A percentile compares a stretch with the other conserved stretches of the same genome.
Evolutionary conservation across 2,888 invertebrate genomes (phyloP).

Genomic region (Rhagium mordax): DNA sequence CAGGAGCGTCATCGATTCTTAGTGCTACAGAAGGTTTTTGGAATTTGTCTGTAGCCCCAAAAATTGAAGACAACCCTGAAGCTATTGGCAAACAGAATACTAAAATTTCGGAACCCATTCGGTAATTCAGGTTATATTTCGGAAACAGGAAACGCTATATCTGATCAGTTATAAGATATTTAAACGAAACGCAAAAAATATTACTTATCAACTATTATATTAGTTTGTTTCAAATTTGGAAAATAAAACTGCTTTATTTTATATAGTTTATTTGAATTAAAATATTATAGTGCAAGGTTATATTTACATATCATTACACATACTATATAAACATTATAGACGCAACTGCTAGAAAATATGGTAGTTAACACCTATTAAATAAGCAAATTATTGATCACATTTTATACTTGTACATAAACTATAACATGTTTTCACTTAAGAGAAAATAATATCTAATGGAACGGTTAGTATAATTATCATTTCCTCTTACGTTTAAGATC

Average conservation of each 20-base stretch:
- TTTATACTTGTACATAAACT: conserved; percentile 25
- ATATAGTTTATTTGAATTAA: conserved; percentile 17
- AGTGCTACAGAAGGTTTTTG: too few relatives aligned
- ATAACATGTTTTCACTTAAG: conserved; percentile 12
- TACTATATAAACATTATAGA: conserved; percentile 24
- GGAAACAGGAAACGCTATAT: too few relatives aligned
- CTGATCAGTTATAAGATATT: too few relatives aligned
- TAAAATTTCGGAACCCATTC: too few relatives aligned
- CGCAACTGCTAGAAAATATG: conserved; percentile 20
- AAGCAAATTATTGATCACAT: conserved; percentile 32
- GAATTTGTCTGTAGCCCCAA: too few relatives aligned
- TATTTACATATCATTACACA: conserved; percentile 30
- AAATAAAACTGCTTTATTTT: not conserved
- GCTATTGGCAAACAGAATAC: too few relatives aligned
- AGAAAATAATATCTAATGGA: conserved; percentile 15
- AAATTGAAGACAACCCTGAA: too few relatives aligned
- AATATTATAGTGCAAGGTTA: conserved; percentile 12
- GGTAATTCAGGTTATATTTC: too few relatives aligned
- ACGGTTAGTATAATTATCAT: conserved; percentile 8
- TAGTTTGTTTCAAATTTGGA: not conserved
- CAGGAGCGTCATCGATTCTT: too few relatives aligned
- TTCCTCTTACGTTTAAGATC: conserved; percentile 13
- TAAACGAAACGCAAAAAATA: too few relatives aligned
- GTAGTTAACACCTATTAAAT: conserved; percentile 19
- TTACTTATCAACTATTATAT: too few relatives aligned